Evolutionary conservation across 1,140 invertebrate genomes (phyloP).

Genomic region (Drosophila nebulosa): DNA sequence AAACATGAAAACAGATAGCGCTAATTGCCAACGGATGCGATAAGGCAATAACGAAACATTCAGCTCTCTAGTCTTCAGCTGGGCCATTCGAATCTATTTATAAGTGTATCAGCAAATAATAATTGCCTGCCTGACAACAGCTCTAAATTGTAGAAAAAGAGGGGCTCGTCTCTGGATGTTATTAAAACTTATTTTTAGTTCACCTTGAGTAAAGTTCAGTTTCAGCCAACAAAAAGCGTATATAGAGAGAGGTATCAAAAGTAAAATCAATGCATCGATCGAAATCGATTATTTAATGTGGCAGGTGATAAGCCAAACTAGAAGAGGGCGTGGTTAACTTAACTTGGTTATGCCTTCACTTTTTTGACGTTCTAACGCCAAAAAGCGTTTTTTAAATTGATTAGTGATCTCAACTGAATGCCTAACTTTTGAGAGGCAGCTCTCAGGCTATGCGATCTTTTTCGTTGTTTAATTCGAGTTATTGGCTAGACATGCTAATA

Average conservation of each 20-base stretch:
- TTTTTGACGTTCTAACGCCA: neutral
- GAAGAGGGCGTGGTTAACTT: neutral
- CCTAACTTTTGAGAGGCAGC: no score
- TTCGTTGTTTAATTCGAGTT: neutral
- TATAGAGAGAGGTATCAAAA: neutral
- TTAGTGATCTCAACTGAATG: no score
- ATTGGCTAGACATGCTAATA: neutral
- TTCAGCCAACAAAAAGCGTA: neutral
- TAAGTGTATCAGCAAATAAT: constrained; percentile 32
- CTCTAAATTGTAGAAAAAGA: neutral
- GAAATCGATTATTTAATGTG: neutral
- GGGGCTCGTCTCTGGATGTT: constrained; percentile 53
- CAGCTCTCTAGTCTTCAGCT: constrained; percentile 8
- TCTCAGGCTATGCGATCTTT: no score
- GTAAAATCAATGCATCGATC: neutral
- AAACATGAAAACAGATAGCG: constrained; percentile 57
- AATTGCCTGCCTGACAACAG: constrained; percentile 60
- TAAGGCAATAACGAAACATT: constrained; percentile 47
- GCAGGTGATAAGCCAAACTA: neutral
- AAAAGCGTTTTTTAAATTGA: no score
- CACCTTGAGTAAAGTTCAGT: constrained; percentile 29
- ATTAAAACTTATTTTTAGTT: constrained; percentile 38
- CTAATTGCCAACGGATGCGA: constrained; percentile 71
- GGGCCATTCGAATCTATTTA: constrained; percentile 51
- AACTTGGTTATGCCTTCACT: neutral